A percentile compares a stretch with the other conserved stretches of the same genome.
These are phyloP conservation scores for Caenorhabditis elegans DNA, from an alignment of 1,140 invertebrate species.

Conservation along the genomic window DNA sequence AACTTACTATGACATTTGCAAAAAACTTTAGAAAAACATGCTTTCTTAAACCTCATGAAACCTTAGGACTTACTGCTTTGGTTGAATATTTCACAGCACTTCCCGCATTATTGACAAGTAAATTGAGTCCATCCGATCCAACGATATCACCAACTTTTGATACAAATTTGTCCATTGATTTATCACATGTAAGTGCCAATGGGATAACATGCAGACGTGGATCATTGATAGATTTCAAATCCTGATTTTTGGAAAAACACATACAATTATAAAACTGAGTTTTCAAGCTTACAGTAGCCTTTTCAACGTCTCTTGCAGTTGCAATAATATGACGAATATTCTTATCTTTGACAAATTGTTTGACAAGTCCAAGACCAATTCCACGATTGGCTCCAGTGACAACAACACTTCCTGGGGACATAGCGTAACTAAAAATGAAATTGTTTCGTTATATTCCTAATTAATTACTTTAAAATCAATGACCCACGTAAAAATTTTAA, in stretches of 20 bases:
- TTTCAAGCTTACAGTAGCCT: conserved; percentile 1
- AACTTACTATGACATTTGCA: too few species aligned
- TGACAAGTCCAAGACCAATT: conserved; percentile 79
- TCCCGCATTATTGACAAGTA: conserved; percentile 43
- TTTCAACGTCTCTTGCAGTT: conserved; percentile 40
- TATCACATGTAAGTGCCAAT: conserved; percentile 36
- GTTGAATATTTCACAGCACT: neutral
- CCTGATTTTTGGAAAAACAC: neutral
- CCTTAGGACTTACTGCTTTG: neutral
- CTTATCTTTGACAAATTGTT: conserved; percentile 38
- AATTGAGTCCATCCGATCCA: conserved; percentile 29
- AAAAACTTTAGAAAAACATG: too few species aligned
- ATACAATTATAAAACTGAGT: neutral
- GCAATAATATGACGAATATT: conserved; percentile 42
- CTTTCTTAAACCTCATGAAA: too few species aligned
- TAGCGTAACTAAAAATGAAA: too few species aligned
- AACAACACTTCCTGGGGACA: conserved; percentile 30
- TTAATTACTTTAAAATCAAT: too few species aligned
- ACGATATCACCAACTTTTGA: conserved; percentile 38
- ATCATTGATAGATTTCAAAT: conserved; percentile 25
- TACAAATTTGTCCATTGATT: conserved; percentile 16
- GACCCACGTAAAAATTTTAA: too few species aligned
- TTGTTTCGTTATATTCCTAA: too few species aligned
- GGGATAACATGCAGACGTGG: conserved; percentile 21
- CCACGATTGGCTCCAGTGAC: conserved; percentile 86